A percentile compares a stretch with the other conserved stretches of the same genome.
Evolutionary conservation across 1,140 invertebrate genomes (phyloP).

Genomic region (Tachypleus tridentatus): DNA sequence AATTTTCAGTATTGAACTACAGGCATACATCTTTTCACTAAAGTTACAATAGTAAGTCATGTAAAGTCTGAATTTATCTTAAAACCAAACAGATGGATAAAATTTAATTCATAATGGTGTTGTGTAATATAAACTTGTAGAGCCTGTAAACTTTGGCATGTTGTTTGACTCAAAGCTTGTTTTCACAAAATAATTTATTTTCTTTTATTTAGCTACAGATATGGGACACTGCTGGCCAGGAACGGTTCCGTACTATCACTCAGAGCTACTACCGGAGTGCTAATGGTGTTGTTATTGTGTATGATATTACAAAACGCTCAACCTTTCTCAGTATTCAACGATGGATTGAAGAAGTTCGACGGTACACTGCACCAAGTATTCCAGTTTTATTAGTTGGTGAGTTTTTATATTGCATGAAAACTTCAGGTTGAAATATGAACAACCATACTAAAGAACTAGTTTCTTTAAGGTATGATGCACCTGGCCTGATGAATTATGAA

Average conservation of each 20-base stretch:
- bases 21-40: too few species aligned
- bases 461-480: too few species aligned
- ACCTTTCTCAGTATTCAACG: conserved; percentile 77
- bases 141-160: neutral
- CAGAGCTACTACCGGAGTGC: conserved; percentile 97
- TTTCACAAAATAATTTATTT: neutral
- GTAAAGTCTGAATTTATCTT: too few species aligned
- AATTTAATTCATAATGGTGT: neutral
- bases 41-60: too few species aligned
- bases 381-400: conserved; percentile 75
- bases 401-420: conserved; percentile 9
- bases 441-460: neutral
- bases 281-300: conserved; percentile 92
- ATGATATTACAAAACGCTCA: conserved; percentile 86
- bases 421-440: neutral
- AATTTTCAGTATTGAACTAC: too few species aligned
- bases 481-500: too few species aligned
- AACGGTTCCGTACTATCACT: conserved; percentile 91
- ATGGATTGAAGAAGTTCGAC: conserved; percentile 88
- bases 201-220: conserved; percentile 72
- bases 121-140: too few species aligned
- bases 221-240: conserved; percentile 96
- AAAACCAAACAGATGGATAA: neutral
- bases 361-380: conserved; percentile 81
- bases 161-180: neutral